Base-by-base conservation (phyloP, 2,797 vertebrate species). In the Lutra lutra region DNA sequence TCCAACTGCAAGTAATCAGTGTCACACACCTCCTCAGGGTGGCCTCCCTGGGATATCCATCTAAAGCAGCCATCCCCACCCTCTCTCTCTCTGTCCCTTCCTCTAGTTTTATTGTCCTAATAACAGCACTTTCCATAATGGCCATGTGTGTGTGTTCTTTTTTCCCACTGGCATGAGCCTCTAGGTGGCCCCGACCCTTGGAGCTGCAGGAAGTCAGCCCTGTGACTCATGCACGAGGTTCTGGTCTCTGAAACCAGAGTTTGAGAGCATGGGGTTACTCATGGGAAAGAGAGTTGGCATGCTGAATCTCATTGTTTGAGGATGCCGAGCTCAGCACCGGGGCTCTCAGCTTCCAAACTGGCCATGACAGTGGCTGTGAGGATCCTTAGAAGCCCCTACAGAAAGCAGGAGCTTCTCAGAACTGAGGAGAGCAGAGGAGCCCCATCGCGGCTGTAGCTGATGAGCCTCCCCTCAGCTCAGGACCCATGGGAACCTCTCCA, bases 51-150 rank as follows among this genome's bases (percentile, higher is more conserved):
- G 60, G 60, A n/a, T 32, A 35, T 20, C 40, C 21, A 68, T 68
- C 77, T 35, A 18, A 20, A 21, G 11, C 13, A 25, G 17, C 12
- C 32, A 14, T 70, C 14, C 8, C 29, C 56, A 40, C 6, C 15
- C 58, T 43, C 85, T 70, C 20, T 43, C 20, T 79, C 48, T 82
- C 20, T 78, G 10, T 70, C 38, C 75, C 48, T 2, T 51, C 25
- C 17, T 14, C 29, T 75, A 51, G 9, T 85, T 89, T 94, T 82
- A 77, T 66, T 75, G 72, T 94, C 58, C 85, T 92, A 91, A 86
- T 86, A 91, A 80, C 9, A 46, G 54, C 27, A 70, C 27, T 82
- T 82, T 21, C 25, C 80, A 25, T 38, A 62, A 70, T n/a, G 77
- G 43, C 56, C 78, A 27, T 14, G 3, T 35, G 29, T 48, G 29